These are phyloP conservation scores for Zaprionus taronus DNA, from an alignment of 1,140 invertebrate genomes.

Conservation along the genomic window DNA sequence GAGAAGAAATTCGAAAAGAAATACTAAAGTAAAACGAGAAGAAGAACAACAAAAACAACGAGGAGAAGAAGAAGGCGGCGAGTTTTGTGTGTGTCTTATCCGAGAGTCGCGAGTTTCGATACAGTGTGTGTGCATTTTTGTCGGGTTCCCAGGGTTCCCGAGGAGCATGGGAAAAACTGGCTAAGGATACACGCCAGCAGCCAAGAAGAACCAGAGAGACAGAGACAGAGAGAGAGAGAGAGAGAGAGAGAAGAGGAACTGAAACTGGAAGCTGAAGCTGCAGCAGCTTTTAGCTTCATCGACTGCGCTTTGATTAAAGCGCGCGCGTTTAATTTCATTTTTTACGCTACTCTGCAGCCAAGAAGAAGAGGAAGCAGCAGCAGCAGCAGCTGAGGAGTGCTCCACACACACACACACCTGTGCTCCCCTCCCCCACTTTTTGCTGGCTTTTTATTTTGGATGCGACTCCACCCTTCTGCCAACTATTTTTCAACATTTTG, in stretches of 20 bases:
- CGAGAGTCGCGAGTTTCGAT: neutral
- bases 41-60: neutral
- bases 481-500: constrained; percentile 61
- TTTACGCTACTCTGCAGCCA: constrained; percentile 75
- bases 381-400: constrained; percentile 15
- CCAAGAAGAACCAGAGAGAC: constrained; percentile 1
- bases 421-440: neutral
- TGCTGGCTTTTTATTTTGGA: constrained; percentile 7
- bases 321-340: constrained; percentile 82
- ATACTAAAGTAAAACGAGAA: constrained; percentile 5
- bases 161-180: constrained; percentile 70
- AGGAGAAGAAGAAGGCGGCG: constrained; percentile 8
- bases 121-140: constrained; percentile 5
- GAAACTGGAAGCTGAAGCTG: constrained; percentile 44
- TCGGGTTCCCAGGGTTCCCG: constrained; percentile 40
- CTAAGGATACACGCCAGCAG: constrained; percentile 59
- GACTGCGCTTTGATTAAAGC: constrained; percentile 75
- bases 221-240: constrained; percentile 1
- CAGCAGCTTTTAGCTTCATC: constrained; percentile 16
- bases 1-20: constrained; percentile 16
- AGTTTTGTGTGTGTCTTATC: constrained; percentile 13
- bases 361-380: neutral
- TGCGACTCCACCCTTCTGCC: constrained; percentile 44
- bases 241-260: constrained; percentile 33
- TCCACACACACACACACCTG: constrained; percentile 7